Evolutionary conservation across 2,888 invertebrate species (phyloP).

Genomic region (Trisateles emortualis): DNA sequence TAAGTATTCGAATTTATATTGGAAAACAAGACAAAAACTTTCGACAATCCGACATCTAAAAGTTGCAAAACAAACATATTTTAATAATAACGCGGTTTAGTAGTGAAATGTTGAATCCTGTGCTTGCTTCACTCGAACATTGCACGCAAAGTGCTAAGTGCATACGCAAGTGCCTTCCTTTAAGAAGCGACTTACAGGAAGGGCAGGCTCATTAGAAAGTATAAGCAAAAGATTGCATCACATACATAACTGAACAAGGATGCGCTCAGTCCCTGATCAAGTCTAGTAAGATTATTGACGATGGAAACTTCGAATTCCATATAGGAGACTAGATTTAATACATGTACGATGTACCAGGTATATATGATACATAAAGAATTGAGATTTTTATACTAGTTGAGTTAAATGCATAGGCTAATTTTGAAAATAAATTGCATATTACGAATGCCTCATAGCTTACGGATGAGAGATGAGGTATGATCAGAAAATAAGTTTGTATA

Average conservation of each 20-base stretch:
- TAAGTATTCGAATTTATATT: slow-evolving; percentile 38
- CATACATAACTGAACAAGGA: slow-evolving; percentile 50
- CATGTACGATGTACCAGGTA: background rate
- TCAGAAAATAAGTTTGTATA: slow-evolving; percentile 17
- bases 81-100: slow-evolving; percentile 35
- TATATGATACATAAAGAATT: background rate
- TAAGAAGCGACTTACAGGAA: slow-evolving; percentile 60
- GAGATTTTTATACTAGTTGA: no score
- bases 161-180: slow-evolving; percentile 59
- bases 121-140: slow-evolving; percentile 33
- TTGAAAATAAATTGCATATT: slow-evolving; percentile 47
- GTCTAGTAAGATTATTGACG: slow-evolving; percentile 54
- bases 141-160: slow-evolving; percentile 50
- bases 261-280: slow-evolving; percentile 49
- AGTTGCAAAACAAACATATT: slow-evolving; percentile 42
- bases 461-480: slow-evolving; percentile 17
- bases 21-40: slow-evolving; percentile 39
- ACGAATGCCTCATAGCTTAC: slow-evolving; percentile 28
- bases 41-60: slow-evolving; percentile 28
- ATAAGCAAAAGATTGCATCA: slow-evolving; percentile 64
- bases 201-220: slow-evolving; percentile 69
- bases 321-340: slow-evolving; percentile 46
- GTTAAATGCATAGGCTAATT: slow-evolving; percentile 39
- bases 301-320: slow-evolving; percentile 38
- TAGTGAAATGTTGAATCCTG: slow-evolving; percentile 43